Evolutionary conservation across 2,113 vertebrate species (phyloP).

Genomic region (Chaenogobius annularis): DNA sequence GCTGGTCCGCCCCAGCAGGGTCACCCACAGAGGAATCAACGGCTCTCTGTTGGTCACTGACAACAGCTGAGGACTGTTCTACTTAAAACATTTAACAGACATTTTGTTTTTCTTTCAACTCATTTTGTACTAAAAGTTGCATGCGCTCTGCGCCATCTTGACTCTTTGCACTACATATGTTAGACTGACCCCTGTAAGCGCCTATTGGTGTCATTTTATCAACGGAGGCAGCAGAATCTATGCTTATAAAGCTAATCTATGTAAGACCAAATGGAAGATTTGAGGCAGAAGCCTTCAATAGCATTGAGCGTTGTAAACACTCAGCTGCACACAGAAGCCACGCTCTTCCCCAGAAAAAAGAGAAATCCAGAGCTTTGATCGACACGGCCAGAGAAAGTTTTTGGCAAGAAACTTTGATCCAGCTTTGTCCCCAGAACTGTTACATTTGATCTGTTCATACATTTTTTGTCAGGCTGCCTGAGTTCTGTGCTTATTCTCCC

Average conservation of each 20-base stretch:
- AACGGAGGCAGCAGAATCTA: background rate
- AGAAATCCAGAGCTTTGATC: background rate
- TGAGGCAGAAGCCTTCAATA: background rate
- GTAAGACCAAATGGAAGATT: background rate
- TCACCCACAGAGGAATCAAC: conserved; percentile 91
- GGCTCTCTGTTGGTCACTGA: conserved; percentile 88
- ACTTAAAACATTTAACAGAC: background rate
- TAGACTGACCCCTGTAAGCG: background rate
- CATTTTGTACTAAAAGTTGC: background rate
- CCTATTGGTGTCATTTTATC: background rate
- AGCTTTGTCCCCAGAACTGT: background rate
- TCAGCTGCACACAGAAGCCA: background rate
- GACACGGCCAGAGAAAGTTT: background rate
- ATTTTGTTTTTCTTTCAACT: background rate
- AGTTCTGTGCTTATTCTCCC: background rate
- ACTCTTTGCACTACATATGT: background rate
- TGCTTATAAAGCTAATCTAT: background rate
- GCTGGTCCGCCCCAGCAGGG: conserved; percentile 89
- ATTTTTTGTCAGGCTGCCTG: background rate
- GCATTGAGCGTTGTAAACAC: background rate
- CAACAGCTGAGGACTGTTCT: conserved; percentile 61
- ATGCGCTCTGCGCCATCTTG: background rate
- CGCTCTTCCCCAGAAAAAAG: background rate
- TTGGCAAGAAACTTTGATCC: background rate
- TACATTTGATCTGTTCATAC: background rate